phyloP scores from a whole-genome alignment of 1,140 invertebrate genomes.

The Phenacoccus solenopsis region DNA sequence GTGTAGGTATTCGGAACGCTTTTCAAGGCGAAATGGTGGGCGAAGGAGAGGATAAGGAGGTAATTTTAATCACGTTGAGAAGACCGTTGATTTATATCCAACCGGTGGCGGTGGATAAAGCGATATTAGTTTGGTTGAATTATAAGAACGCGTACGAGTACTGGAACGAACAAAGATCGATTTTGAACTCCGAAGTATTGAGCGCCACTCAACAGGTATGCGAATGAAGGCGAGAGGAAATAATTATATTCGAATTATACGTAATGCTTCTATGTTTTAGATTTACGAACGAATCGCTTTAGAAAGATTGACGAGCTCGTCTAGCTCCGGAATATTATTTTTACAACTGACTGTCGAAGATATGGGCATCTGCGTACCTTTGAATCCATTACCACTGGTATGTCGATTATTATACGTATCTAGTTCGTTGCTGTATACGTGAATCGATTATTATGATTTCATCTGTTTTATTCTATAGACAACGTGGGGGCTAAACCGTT shows the following conservation, averaged over 20 bases:
- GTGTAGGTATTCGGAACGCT: constrained; percentile 52
- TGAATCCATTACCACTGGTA: constrained; percentile 61
- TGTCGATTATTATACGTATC: constrained; percentile 29
- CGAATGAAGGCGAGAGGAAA: too few species aligned
- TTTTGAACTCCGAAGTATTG: constrained; percentile 72
- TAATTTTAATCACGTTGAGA: constrained; percentile 80
- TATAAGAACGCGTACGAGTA: constrained; percentile 98
- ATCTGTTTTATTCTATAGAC: constrained; percentile 30
- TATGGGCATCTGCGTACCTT: constrained; percentile 88
- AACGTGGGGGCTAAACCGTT: constrained; percentile 47
- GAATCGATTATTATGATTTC: too few species aligned
- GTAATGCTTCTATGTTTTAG: constrained; percentile 30
- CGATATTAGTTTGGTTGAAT: constrained; percentile 93
- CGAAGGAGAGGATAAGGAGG: constrained; percentile 68
- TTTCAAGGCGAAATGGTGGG: constrained; percentile 80
- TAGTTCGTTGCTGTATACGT: background rate
- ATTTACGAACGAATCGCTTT: constrained; percentile 58
- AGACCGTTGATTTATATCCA: constrained; percentile 88
- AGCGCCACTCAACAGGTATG: constrained; percentile 60
- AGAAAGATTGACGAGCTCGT: constrained; percentile 57
- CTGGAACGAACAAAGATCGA: constrained; percentile 90
- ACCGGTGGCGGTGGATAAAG: constrained; percentile 88
- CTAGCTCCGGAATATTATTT: constrained; percentile 77
- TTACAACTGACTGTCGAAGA: constrained; percentile 90
- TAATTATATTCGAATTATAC: too few species aligned